Percentiles rank a stretch among this genome's conserved stretches.
phyloP scores from a whole-genome alignment of 2,888 invertebrate genomes.

The Ommatoiulus sabulosus region DNA sequence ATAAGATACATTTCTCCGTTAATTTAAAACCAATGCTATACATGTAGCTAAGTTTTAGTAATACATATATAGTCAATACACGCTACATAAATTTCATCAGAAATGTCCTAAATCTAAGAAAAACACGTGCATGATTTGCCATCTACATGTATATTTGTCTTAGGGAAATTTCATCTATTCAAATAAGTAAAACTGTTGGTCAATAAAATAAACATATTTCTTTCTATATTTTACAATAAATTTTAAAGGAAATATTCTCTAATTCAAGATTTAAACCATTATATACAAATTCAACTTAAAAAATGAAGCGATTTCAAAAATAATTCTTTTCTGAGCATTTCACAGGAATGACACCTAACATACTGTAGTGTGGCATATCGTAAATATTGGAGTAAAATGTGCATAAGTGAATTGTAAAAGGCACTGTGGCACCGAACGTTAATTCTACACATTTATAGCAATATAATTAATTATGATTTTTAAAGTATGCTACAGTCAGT shows the following conservation, averaged over 20 bases:
- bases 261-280: neutral
- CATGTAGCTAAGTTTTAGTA: neutral
- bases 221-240: conserved; percentile 5
- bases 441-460: neutral
- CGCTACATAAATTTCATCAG: too few relatives aligned
- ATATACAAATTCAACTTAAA: neutral
- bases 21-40: neutral
- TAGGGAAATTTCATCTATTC: too few relatives aligned
- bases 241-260: neutral
- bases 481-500: neutral
- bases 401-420: neutral
- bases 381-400: neutral
- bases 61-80: neutral
- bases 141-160: too few relatives aligned
- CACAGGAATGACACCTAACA: neutral
- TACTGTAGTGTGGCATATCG: neutral
- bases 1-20: neutral
- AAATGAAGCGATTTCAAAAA: neutral
- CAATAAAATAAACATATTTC: neutral
- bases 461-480: neutral
- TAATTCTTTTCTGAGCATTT: neutral
- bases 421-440: neutral
- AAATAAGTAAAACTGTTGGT: neutral
- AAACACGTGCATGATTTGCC: too few relatives aligned
- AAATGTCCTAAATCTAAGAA: too few relatives aligned